Evolutionary conservation across 2,113 vertebrate genomes (phyloP).

Genomic region (Epinephelus cyanopodus): DNA sequence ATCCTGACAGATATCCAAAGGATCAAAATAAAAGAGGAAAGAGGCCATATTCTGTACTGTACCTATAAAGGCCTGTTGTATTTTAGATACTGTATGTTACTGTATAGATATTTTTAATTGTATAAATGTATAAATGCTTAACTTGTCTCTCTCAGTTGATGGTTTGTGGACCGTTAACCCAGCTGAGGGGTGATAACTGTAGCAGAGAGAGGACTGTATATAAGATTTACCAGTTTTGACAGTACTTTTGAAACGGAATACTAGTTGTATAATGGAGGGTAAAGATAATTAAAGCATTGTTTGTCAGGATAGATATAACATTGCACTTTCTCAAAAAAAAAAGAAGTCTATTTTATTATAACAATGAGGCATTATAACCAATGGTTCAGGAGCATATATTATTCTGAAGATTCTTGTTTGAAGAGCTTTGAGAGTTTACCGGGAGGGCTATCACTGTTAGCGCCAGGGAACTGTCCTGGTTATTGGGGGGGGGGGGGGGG

Average conservation of each 20-base stretch:
- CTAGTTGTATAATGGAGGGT: slow-evolving; percentile 44
- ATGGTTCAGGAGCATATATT: slow-evolving; percentile 58
- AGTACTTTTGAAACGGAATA: slow-evolving; percentile 47
- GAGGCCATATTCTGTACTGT: slow-evolving; percentile 76
- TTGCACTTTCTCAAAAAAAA: slow-evolving; percentile 77
- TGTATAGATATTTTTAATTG: slow-evolving; percentile 79
- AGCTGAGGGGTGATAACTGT: slow-evolving; percentile 45
- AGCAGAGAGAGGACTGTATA: slow-evolving; percentile 76
- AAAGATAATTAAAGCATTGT: slow-evolving; percentile 56
- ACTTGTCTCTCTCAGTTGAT: slow-evolving; percentile 54
- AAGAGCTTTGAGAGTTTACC: slow-evolving; percentile 49
- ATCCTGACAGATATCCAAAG: slow-evolving; percentile 61
- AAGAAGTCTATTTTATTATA: slow-evolving; percentile 79
- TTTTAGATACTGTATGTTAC: slow-evolving; percentile 79
- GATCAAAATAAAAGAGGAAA: slow-evolving; percentile 62
- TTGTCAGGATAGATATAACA: slow-evolving; percentile 59
- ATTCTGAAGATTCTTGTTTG: slow-evolving; percentile 49
- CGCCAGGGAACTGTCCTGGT: slow-evolving; percentile 38
- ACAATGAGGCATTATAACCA: slow-evolving; percentile 70
- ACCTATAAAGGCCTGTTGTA: slow-evolving; percentile 75
- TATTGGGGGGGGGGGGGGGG: neutral
- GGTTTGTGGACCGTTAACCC: slow-evolving; percentile 48
- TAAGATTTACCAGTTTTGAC: slow-evolving; percentile 66
- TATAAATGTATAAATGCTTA: slow-evolving; percentile 78
- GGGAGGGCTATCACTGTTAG: slow-evolving; percentile 55